A percentile compares a stretch with the other conserved stretches of the same genome.
Evolutionary conservation across 2,888 invertebrate genomes (phyloP).

Genomic region (Auanema sp.): DNA sequence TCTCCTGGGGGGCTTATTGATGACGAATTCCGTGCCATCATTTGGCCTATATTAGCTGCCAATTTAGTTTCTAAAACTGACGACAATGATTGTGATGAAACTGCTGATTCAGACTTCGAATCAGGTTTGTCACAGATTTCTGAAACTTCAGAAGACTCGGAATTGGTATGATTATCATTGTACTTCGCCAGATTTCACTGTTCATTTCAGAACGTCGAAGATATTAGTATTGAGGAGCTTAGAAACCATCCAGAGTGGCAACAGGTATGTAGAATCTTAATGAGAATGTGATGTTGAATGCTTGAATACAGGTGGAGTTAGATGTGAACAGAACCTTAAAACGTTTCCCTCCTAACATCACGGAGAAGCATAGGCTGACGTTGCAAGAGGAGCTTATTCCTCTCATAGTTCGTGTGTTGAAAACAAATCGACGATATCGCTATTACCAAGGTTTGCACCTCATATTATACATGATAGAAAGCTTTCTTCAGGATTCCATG

Average conservation of each 20-base stretch:
- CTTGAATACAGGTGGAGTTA: conserved; percentile 48
- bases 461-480: background rate
- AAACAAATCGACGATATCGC: conserved; percentile 51
- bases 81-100: conserved; percentile 28
- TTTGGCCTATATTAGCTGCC: conserved; percentile 53
- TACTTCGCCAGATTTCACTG: background rate
- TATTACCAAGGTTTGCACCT: conserved; percentile 62
- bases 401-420: conserved; percentile 58
- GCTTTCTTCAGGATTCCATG: conserved; percentile 60
- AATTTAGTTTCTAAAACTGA: conserved; percentile 29
- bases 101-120: conserved; percentile 53
- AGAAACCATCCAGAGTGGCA: conserved; percentile 57
- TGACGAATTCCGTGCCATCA: conserved; percentile 47
- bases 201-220: conserved; percentile 3
- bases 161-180: background rate
- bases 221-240: conserved; percentile 36
- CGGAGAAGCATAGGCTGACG: conserved; percentile 45
- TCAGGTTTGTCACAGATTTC: conserved; percentile 47
- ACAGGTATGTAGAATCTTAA: conserved; percentile 31
- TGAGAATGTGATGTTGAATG: too few species aligned
- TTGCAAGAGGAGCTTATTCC: conserved; percentile 54
- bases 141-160: conserved; percentile 1
- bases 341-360: conserved; percentile 61
- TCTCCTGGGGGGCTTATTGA: conserved; percentile 47
- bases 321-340: conserved; percentile 62